Evolutionary conservation across 92 coral and sea anemone species (phyloP), one percentile per base, ranked within the genome.

Genomic region (Phymanthus crucifer): DNA sequence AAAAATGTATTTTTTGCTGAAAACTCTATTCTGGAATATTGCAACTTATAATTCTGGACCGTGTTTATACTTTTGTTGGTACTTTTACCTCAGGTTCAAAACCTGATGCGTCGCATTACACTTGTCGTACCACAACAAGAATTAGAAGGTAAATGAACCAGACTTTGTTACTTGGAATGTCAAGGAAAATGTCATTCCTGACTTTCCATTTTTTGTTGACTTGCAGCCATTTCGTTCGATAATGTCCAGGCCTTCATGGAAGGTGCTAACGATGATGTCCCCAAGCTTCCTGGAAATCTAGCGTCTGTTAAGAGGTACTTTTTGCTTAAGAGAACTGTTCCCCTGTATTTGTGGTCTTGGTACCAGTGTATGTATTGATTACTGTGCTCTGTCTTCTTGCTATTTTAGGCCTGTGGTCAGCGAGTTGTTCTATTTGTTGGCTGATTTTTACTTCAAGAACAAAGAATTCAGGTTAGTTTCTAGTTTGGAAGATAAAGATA

Each of bases 381-480:
- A 10, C 11, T 43, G 14, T 43, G 12, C 48, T 0, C 48, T 43
- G 48, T 43, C 48, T 43, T 43, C 21, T 29, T 27, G 21, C 21
- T 32, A 40, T 24, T 27, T 77, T 85, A 96, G 99, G 75, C 99
- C 99, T 74, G 99, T 96, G 50, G 81, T 96, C 32, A 70, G 82
- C 40, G 99, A 89, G 84, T 80, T 96, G 23, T 96, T 96, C 65
- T 96, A 96, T 79, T 86, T 96, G 27, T 87, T 96, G 58, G 99
- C 99, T 75, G 99, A 96, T 66, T 96, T 92, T 57, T 96, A 84
- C 81, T 96, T 96, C 82, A 96, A 96, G 92, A 96, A 96, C 91
- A 96, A 96, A 64, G 99, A 96, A 82, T 96, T 96, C 86, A 96
- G 99, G 99, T 96, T 76, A 27, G 29, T 61, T 27, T 58, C 6